These are phyloP conservation scores for Betta splendens DNA, from an alignment of 2,797 vertebrate species.

Conservation along the genomic window DNA sequence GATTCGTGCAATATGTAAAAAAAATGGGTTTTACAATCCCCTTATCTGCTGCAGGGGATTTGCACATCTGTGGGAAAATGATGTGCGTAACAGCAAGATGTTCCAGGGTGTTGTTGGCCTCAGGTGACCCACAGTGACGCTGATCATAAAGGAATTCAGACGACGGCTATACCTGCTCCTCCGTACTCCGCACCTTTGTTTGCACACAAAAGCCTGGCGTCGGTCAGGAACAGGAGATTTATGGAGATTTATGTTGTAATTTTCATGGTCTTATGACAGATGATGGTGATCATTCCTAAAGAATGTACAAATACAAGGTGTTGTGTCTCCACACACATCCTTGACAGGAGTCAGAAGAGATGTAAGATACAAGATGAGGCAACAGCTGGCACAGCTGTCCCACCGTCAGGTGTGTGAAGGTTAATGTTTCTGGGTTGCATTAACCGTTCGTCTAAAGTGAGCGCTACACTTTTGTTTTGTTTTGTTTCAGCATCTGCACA, in stretches of 20 bases:
- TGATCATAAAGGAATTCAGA: constrained; percentile 13
- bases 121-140: constrained; percentile 17
- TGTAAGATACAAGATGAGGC: constrained; percentile 27
- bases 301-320: background rate
- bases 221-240: background rate
- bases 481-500: constrained; percentile 2
- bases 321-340: constrained; percentile 16
- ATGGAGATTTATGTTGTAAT: no score
- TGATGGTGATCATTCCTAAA: constrained; percentile 6
- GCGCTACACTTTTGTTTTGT: background rate
- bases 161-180: no score
- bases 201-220: background rate
- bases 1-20: background rate
- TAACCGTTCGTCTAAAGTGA: constrained; percentile 18
- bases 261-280: no score
- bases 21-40: constrained; percentile 2
- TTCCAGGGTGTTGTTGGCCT: constrained; percentile 14
- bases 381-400: constrained; percentile 48
- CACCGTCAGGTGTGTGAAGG: constrained; percentile 32
- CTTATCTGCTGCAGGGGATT: constrained; percentile 6
- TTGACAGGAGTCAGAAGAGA: constrained; percentile 17
- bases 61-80: constrained; percentile 18
- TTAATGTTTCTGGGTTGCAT: constrained; percentile 30
- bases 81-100: background rate
- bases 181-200: background rate